phyloP scores from a whole-genome alignment of 2,797 vertebrate genomes.

The Cossypha polioptera region DNA sequence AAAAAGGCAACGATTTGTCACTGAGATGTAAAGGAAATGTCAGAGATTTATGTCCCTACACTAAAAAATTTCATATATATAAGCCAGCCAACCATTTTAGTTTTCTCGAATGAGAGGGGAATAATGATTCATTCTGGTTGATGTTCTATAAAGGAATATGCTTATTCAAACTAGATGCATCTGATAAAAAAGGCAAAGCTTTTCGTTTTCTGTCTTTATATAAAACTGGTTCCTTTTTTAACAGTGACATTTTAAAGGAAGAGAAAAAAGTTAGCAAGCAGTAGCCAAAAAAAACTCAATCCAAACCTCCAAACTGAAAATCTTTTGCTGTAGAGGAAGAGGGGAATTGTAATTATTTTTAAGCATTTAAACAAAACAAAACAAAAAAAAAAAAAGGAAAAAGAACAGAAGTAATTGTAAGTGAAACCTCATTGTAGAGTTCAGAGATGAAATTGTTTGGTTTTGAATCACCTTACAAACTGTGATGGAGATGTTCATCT shows the following conservation, averaged over 20 bases:
- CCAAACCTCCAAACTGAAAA: neutral
- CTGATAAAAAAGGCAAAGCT: neutral
- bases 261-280: neutral
- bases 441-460: neutral
- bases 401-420: neutral
- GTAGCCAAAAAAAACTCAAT: neutral
- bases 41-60: neutral
- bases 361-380: neutral
- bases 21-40: neutral
- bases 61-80: neutral
- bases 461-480: neutral
- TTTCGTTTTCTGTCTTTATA: neutral
- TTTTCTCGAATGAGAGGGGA: neutral
- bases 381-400: neutral
- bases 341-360: neutral
- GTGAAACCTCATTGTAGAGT: neutral
- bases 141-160: neutral
- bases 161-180: neutral
- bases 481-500: neutral
- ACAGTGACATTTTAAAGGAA: neutral
- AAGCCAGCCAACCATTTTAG: neutral
- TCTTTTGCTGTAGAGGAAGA: accelerated
- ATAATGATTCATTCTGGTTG: constrained; percentile 20
- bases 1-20: constrained; percentile 2
- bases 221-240: neutral